Evolutionary conservation across 2,888 invertebrate genomes (phyloP), one percentile per base, ranked within the genome.

Genomic region (Cheilosia grossa): DNA sequence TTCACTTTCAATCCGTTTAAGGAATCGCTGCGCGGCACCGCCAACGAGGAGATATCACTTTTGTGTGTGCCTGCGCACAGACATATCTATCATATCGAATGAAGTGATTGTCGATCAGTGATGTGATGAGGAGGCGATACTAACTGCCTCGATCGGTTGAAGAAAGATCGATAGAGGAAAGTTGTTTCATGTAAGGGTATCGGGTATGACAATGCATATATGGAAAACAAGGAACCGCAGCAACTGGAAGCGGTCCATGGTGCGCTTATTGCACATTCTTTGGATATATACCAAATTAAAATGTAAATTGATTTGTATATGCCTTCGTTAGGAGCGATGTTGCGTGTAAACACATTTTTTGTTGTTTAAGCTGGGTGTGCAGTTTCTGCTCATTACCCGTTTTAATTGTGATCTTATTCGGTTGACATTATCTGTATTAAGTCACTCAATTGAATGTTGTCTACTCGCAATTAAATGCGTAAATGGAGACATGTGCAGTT

Each of bases 1-100:
- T 83, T 83, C 79, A 83, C 83, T 83, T 83, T 83, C 59, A 74
- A 70, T 74, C 74, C 70, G 59, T 80, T 79, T 83, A 79, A 80
- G 83, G 83, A 79, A 79, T 80, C 64, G 42, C 64, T 37, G 72
- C 51, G 44, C 17, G 40, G 7, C 49, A 58, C 19, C 42, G 47
- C 67, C 66, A 63, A 51, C 37, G 17, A 51, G n/a, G 6, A 64
- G 33, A 78, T 72, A 63, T 82, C 67, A 69, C 37, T 40, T 54
- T 42, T 82, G 54, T 59, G 51, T 24, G 51, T 53, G 19, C 44
- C 27, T 64, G 56, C 59, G 66, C 58, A 37, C 61, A 19, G 56
- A 69, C 53, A 79, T 44, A 67, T 79, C 79, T 53, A 37, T 37
- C 47, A 74, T 79, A 79, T 64, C 64, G 74, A 75, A 79, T 74